These are phyloP conservation scores for Andricus quercusramuli DNA, from an alignment of 2,888 invertebrate species.

Conservation along the genomic window DNA sequence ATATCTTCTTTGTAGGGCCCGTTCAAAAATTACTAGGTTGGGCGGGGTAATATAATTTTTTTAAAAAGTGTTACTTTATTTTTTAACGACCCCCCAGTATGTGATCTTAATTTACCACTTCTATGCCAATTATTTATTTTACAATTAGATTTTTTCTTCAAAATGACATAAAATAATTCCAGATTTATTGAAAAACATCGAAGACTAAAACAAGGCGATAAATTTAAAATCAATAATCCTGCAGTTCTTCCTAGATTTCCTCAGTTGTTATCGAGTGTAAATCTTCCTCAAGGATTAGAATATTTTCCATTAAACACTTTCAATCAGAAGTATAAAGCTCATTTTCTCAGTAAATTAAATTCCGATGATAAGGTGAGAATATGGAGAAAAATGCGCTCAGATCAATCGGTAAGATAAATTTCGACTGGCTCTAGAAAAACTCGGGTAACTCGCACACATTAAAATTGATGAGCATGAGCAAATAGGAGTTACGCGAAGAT, in stretches of 20 bases:
- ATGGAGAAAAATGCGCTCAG: slow-evolving; percentile 65
- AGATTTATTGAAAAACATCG: background rate
- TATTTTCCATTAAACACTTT: slow-evolving; percentile 63
- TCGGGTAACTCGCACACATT: too few species aligned
- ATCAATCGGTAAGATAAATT: slow-evolving; percentile 57
- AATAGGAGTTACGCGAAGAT: too few species aligned
- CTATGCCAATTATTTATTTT: background rate
- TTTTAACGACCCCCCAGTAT: too few species aligned
- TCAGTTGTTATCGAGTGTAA: slow-evolving; percentile 36
- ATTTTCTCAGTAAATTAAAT: slow-evolving; percentile 59
- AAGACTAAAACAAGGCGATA: background rate
- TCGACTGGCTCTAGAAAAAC: background rate
- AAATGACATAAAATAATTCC: background rate
- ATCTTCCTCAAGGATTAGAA: slow-evolving; percentile 16
- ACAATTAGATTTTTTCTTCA: background rate
- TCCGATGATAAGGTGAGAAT: slow-evolving; percentile 61
- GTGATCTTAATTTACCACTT: too few species aligned
- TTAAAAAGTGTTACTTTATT: too few species aligned
- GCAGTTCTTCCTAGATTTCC: background rate
- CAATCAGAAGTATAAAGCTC: slow-evolving; percentile 51
- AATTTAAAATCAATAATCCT: background rate
- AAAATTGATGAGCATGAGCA: too few species aligned
- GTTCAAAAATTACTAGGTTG: too few species aligned
- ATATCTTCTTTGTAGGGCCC: too few species aligned
- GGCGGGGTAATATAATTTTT: too few species aligned